Evolutionary conservation across 2,113 vertebrate genomes (phyloP).

Genomic region (Ciconia boyciana): DNA sequence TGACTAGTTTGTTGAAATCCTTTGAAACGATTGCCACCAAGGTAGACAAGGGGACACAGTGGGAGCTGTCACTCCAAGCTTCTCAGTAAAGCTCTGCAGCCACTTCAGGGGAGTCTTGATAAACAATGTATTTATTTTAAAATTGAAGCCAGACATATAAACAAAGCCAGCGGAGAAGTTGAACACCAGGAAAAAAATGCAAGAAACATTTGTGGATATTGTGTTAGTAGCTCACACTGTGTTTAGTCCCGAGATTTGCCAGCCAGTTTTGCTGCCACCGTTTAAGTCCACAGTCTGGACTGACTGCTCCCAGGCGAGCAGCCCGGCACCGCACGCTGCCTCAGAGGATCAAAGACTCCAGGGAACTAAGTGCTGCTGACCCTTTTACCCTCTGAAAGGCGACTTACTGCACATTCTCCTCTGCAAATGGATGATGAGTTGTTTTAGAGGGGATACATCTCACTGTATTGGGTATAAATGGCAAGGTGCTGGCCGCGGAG

Average conservation of each 20-base stretch:
- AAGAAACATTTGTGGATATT: background rate
- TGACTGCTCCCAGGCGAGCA: background rate
- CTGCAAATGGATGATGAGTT: background rate
- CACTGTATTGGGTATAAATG: fast-evolving
- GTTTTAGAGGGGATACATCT: background rate
- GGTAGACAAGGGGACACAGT: background rate
- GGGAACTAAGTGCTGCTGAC: background rate
- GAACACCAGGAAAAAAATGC: background rate
- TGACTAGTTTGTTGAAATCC: background rate
- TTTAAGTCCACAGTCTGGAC: background rate
- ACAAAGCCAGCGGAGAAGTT: background rate
- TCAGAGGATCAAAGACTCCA: background rate
- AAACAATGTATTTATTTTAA: background rate
- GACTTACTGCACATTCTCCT: background rate
- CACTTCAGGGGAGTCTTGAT: background rate
- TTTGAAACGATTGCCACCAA: background rate
- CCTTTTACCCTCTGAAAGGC: background rate
- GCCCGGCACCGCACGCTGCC: fast-evolving
- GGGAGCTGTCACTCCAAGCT: background rate
- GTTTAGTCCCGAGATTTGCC: background rate
- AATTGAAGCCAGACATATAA: background rate
- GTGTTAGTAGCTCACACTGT: background rate
- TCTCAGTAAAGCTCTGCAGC: background rate
- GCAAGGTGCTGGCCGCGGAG: fast-evolving
- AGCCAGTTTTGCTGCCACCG: fast-evolving